Percentiles rank a stretch among this genome's conserved stretches.
These are phyloP conservation scores for Agapornis roseicollis DNA, from an alignment of 2,113 vertebrate species.

Conservation along the genomic window DNA sequence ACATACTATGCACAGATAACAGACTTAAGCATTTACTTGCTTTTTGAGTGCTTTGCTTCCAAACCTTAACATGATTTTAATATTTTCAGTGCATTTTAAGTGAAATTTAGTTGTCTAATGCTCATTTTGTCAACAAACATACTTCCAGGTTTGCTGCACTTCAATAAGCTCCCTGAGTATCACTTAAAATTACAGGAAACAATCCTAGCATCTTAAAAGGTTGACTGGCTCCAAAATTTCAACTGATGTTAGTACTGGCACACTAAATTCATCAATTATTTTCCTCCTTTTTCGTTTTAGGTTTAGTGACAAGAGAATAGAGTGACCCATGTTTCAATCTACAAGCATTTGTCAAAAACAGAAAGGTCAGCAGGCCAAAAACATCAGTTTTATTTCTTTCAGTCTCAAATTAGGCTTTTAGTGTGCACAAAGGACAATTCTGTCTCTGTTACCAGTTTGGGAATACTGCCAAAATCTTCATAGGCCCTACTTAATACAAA, in stretches of 20 bases:
- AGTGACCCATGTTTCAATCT: background rate
- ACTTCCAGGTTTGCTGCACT: background rate
- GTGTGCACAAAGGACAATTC: slow-evolving; percentile 11
- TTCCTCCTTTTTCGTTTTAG: background rate
- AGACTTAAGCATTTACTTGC: background rate
- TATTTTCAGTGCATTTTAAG: background rate
- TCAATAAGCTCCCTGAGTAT: background rate
- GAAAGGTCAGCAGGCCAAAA: slow-evolving; percentile 36
- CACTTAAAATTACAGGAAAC: background rate
- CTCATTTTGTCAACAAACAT: background rate
- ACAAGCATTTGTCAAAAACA: background rate
- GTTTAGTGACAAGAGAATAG: background rate
- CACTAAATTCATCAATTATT: background rate
- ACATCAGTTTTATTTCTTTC: background rate
- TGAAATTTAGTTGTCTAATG: background rate
- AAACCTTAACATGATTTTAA: background rate
- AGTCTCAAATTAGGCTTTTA: slow-evolving; percentile 17
- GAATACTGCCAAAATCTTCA: slow-evolving; percentile 58
- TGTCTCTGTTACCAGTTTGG: slow-evolving; percentile 25
- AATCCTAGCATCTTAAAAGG: background rate
- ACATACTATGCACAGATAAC: background rate
- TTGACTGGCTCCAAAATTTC: background rate
- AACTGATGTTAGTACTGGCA: background rate
- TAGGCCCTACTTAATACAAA: slow-evolving; percentile 29
- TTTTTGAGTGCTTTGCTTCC: background rate